Conservation (phyloP, 2,888 invertebrate genomes). For the Dermolepida albohirtum region DNA sequence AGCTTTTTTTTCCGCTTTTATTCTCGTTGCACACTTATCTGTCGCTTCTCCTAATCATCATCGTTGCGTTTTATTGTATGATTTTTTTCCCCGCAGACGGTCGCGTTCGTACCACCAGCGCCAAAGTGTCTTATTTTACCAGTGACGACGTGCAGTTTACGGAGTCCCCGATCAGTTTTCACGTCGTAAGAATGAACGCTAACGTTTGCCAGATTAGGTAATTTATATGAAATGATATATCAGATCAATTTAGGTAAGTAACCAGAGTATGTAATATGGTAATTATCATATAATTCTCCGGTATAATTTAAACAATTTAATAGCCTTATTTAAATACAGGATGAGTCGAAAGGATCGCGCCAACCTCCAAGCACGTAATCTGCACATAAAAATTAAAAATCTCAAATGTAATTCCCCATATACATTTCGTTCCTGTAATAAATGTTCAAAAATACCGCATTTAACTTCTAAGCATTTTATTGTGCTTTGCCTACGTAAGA, state of each 20-base stretch:
- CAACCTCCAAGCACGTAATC: too few relatives aligned
- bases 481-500: too few relatives aligned
- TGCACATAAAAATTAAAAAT: too few relatives aligned
- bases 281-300: too few relatives aligned
- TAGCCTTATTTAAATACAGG: too few relatives aligned
- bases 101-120: slow-evolving; percentile 53
- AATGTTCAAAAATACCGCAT: too few relatives aligned
- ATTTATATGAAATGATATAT: slow-evolving; percentile 31
- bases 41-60: not conserved
- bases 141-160: slow-evolving; percentile 62
- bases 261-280: not conserved
- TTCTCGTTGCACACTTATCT: not conserved
- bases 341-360: too few relatives aligned
- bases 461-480: too few relatives aligned
- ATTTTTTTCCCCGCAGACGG: slow-evolving; percentile 47
- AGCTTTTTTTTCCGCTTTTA: not conserved
- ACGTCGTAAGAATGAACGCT: slow-evolving; percentile 70
- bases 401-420: too few relatives aligned
- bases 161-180: slow-evolving; percentile 68
- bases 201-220: slow-evolving; percentile 72
- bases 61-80: not conserved
- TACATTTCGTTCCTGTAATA: too few relatives aligned
- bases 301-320: too few relatives aligned
- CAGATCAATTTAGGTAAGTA: not conserved
- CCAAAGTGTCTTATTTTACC: slow-evolving; percentile 59